Evolutionary conservation across 1,140 invertebrate species (phyloP).

Genomic region (Panulirus ornatus): DNA sequence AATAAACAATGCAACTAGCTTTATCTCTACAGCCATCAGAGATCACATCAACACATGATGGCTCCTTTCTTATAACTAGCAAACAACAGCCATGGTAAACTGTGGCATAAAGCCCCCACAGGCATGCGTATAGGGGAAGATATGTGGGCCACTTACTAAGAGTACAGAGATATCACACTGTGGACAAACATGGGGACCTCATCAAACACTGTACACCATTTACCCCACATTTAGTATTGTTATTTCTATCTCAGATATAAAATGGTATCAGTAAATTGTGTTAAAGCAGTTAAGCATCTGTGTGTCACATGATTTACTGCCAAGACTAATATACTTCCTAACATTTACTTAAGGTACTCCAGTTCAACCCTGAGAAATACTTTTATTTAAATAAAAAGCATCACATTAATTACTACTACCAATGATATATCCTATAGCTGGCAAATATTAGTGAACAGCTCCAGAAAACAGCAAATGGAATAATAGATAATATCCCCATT

Average conservation of each 20-base stretch:
- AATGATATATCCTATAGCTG: neutral
- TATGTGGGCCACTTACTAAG: conserved; percentile 60
- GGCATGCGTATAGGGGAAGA: conserved; percentile 44
- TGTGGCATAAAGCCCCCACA: conserved; percentile 20
- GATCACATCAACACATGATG: neutral
- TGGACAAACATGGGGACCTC: conserved; percentile 42
- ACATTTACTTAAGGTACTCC: neutral
- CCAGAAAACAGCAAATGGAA: neutral
- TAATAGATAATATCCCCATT: neutral
- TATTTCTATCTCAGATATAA: neutral
- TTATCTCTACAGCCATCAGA: neutral
- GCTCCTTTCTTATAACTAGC: neutral
- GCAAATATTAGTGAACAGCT: conserved; percentile 6
- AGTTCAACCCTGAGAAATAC: neutral
- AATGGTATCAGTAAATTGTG: neutral
- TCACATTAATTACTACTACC: neutral
- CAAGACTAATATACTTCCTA: neutral
- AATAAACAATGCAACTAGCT: neutral
- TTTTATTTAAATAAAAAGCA: neutral
- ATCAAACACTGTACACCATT: conserved; percentile 44
- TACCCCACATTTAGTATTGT: conserved; percentile 6
- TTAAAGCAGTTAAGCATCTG: neutral
- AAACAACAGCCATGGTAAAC: neutral
- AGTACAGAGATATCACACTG: conserved; percentile 67
- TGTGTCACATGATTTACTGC: neutral